Percentiles rank a stretch among this genome's conserved stretches.
phyloP scores from a whole-genome alignment of 2,888 invertebrate species.

The Pseudococcus jackbeardsleyi region DNA sequence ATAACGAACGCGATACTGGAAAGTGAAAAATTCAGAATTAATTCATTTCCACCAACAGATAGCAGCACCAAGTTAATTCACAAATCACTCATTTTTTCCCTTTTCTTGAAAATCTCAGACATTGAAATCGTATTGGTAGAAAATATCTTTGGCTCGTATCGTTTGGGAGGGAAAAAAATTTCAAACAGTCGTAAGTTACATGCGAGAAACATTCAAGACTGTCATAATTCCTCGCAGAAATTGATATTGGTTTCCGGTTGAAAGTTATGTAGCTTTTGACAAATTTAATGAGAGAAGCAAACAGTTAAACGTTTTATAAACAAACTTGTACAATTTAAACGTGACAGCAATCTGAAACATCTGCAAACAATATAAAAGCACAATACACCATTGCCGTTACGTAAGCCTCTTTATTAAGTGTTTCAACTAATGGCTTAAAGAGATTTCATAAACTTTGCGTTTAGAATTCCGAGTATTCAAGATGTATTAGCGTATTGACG shows the following conservation, averaged over 20 bases:
- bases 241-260: conserved; percentile 43
- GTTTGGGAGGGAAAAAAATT: neutral
- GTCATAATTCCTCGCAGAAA: conserved; percentile 43
- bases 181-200: neutral
- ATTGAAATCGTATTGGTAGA: neutral
- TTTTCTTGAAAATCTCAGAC: neutral
- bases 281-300: conserved; percentile 55
- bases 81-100: neutral
- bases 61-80: neutral
- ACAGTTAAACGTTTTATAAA: conserved; percentile 56
- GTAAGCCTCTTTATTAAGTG: conserved; percentile 50
- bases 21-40: neutral
- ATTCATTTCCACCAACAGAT: neutral
- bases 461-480: neutral
- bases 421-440: conserved; percentile 49
- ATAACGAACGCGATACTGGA: neutral
- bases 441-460: conserved; percentile 44
- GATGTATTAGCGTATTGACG: conserved; percentile 28
- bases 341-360: conserved; percentile 48
- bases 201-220: neutral
- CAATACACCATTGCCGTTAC: conserved; percentile 13
- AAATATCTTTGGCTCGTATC: neutral
- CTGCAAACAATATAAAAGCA: conserved; percentile 43
- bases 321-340: conserved; percentile 55
- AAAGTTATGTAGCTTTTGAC: conserved; percentile 47